Evolutionary conservation across 2,888 invertebrate species (phyloP), one percentile per base, ranked within the genome.

Genomic region (Drosophila maculinotata): DNA sequence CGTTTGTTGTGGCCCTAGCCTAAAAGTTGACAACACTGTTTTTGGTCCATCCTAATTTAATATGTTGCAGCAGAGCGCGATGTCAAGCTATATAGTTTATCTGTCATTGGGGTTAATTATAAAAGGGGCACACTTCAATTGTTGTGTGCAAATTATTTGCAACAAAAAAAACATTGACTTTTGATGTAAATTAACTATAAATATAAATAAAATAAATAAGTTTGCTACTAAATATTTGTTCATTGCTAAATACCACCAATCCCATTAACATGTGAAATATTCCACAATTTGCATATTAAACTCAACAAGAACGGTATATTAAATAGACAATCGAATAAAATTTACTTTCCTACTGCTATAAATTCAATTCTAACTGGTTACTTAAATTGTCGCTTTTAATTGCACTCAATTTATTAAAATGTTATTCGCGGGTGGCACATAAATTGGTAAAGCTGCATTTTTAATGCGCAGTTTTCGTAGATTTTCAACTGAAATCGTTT

Each of bases 21-120:
- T 20, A 67, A 73, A 44, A 44, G 26, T 49, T 48, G 65, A 64
- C 47, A 64, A n/a, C 45, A 3, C 9, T 8, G 8, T n/a, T 44
- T 41, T 23, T n/a, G 20, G 20, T 20, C 20, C 20, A 20, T 2
- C 20, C 20, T 4, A 20, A 3, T 20, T 20, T 20, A 20, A 20
- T 20, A 20, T n/a, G 20, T 20, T 20, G 20, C 20, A 20, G 20
- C 2, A 20, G 2, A 20, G 20, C 20, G 20, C 2, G 20, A 20
- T 20, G 20, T 2, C 20, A 20, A 20, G 20, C 20, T 20, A 20
- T 4, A n/a, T n/a, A n/a, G n/a, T n/a, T n/a, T n/a, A n/a, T n/a
- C n/a, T n/a, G n/a, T n/a, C n/a, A n/a, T n/a, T n/a, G n/a, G n/a
- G n/a, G n/a, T n/a, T n/a, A n/a, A n/a, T n/a, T n/a, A n/a, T n/a